Base-by-base conservation (phyloP, 64 coral and sea anemone genomes). In the Montipora cactus region DNA sequence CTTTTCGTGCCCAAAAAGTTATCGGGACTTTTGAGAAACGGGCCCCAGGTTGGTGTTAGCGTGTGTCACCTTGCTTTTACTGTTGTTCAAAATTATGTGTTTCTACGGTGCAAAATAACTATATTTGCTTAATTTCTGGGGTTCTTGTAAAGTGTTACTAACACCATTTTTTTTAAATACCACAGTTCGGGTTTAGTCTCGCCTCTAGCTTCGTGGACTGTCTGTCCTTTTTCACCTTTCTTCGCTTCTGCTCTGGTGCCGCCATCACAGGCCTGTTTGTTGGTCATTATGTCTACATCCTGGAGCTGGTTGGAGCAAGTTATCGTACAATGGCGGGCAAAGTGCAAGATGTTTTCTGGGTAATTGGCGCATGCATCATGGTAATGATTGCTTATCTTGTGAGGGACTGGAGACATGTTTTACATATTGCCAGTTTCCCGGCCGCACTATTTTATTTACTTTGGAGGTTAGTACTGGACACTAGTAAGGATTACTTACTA, bases 331-430 rank as follows among this genome's bases (percentile, higher is more conserved):
- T 97, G 68, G 95, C 91, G 2, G 95, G 95, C 11, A 92, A 97
- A 75, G 67, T 97, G 19, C 91, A 94, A 47, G 91, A 97, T 79
- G 16, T 97, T 6, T 97, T 94, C 37, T 97, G 83, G 83, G 48
- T 85, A 4, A 25, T 80, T 4, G 93, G 88, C 4, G 91, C 89
- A 7, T 94, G 89, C 59, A 53, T 94, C 14, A 91, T 79, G 68
- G 84, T 93, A 0, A 48, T 97, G 76, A 57, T 87, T 5, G 95
- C 68, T 10, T 97, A 94, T 51, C 23, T 94, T 8, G 70, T 97
- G 15, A 78, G 95, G 48, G 95, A 97, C 22, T 97, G 95, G 95
- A 84, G 95, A 46, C 87, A 97, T 44, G 78, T 91, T 18, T 49
- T 94, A 5, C 52, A 94, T 4, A 90, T 83, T 8, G 88, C 77